Evolutionary conservation across 2,888 invertebrate genomes (phyloP), one percentile per base, ranked within the genome.

Genomic region (Lampropteryx suffumata): DNA sequence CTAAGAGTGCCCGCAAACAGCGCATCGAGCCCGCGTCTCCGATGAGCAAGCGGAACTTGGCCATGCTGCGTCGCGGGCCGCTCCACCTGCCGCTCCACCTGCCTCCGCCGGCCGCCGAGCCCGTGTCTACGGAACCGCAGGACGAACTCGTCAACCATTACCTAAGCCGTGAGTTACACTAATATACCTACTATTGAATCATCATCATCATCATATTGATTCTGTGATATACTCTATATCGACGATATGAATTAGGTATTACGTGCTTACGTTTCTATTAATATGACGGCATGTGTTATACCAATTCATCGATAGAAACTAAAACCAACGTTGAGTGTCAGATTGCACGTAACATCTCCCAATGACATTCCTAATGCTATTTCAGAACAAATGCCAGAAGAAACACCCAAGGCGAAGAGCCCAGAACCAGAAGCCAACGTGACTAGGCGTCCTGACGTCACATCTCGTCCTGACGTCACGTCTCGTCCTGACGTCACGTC

Each of bases 41-140:
- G 0, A 87, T 90, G 88, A 88, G 87, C 72, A 82, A 81, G 51
- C 74, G 92, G 51, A 92, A 91, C 72, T 58, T 92, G 48, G 91
- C 92, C 53, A 78, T 92, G 53, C 67, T 92, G 32, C 83, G 91
- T 29, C 76, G 77, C 32, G 70, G 56, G 44, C 86, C 63, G 0
- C 72, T 87, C 0, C 75, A 82, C 50, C 71, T 90, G 44, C 86
- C 63, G 0, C 72, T 87, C 0, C 75, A 82, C 50, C 71, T 90
- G 30, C 76, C 79, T 28, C 76, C 79, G 3, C 73, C 75, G 0
- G 57, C 64, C 0, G 42, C 10, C 4, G 59, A 64, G 14, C 42
- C 55, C 0, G 61, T 62, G 7, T 12, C 24, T 5, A 3, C 3
- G 7, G 24, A 39, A n/a, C 70, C 69, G 0, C 71, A 73, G 3